A percentile compares a stretch with the other conserved stretches of the same genome.
Evolutionary conservation across 2,888 invertebrate genomes (phyloP).

Genomic region (Geotrupes spiniger): DNA sequence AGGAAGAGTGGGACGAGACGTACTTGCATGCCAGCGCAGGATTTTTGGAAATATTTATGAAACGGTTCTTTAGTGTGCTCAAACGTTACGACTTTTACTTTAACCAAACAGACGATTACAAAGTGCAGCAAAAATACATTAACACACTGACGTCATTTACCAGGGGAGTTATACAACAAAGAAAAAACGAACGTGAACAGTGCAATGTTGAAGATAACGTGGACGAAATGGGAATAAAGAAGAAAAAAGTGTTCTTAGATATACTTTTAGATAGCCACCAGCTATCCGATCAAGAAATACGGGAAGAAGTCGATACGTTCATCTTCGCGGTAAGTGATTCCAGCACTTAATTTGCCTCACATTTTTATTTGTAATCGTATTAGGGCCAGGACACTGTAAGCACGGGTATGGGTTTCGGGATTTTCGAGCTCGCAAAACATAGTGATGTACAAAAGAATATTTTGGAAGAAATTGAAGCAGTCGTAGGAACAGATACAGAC

Average conservation of each 20-base stretch:
- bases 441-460: slow-evolving; percentile 48
- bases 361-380: slow-evolving; percentile 15
- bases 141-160: slow-evolving; percentile 24
- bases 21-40: slow-evolving; percentile 7
- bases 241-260: slow-evolving; percentile 20
- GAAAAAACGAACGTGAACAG: slow-evolving; percentile 22
- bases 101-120: slow-evolving; percentile 24
- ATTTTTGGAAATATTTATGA: slow-evolving; percentile 24
- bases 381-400: slow-evolving; percentile 58
- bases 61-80: slow-evolving; percentile 27
- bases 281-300: slow-evolving; percentile 52
- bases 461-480: slow-evolving; percentile 37
- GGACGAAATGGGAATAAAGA: slow-evolving; percentile 14
- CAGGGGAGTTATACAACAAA: slow-evolving; percentile 21
- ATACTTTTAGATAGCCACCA: slow-evolving; percentile 49
- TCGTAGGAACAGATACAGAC: slow-evolving; percentile 36
- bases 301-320: slow-evolving; percentile 59
- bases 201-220: slow-evolving; percentile 6
- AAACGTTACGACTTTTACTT: slow-evolving; percentile 27
- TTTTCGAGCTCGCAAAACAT: slow-evolving; percentile 54
- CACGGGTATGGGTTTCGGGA: slow-evolving; percentile 53
- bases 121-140: slow-evolving; percentile 21
- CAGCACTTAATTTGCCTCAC: too few species aligned
- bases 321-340: slow-evolving; percentile 53
- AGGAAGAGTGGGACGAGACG: slow-evolving; percentile 11